Percentiles rank a stretch among this genome's conserved stretches.
phyloP scores from a whole-genome alignment of 2,113 vertebrate species.

The Oceanites oceanicus region DNA sequence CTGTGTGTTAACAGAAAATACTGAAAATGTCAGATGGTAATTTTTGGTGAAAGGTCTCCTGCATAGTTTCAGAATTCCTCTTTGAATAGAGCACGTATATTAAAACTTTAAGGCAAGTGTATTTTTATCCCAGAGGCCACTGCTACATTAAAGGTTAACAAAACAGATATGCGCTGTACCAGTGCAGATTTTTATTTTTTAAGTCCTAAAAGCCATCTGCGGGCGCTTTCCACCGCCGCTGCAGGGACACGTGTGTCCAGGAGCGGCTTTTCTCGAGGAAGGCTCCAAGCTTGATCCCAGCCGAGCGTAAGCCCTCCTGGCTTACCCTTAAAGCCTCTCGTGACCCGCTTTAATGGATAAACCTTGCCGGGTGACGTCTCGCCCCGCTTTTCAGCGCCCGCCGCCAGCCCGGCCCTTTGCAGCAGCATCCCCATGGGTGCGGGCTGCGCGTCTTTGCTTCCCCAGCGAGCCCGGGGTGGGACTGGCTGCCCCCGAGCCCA shows the following conservation, averaged over 20 bases:
- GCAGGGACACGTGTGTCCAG: not conserved
- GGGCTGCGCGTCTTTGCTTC: not conserved
- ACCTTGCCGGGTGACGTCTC: not conserved
- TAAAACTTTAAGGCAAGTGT: rapidly evolving
- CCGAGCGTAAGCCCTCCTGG: not conserved
- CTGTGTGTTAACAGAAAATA: not conserved
- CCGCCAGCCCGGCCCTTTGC: rapidly evolving
- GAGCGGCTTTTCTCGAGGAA: not conserved
- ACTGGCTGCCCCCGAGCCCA: rapidly evolving
- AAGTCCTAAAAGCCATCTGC: not conserved
- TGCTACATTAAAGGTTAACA: not conserved
- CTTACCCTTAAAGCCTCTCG: not conserved
- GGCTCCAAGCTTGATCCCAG: not conserved
- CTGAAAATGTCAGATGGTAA: rapidly evolving
- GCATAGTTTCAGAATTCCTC: not conserved
- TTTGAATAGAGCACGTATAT: rapidly evolving
- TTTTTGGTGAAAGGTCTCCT: not conserved
- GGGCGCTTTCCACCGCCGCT: rapidly evolving
- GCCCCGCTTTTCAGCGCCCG: rapidly evolving
- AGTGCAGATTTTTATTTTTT: rapidly evolving
- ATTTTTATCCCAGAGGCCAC: not conserved
- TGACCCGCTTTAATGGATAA: not conserved
- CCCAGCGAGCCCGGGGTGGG: not conserved
- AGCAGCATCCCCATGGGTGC: not conserved
- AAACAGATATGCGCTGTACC: rapidly evolving